These are phyloP conservation scores for Chymomyza fuscimana DNA, from an alignment of 2,888 invertebrate genomes.

Conservation along the genomic window DNA sequence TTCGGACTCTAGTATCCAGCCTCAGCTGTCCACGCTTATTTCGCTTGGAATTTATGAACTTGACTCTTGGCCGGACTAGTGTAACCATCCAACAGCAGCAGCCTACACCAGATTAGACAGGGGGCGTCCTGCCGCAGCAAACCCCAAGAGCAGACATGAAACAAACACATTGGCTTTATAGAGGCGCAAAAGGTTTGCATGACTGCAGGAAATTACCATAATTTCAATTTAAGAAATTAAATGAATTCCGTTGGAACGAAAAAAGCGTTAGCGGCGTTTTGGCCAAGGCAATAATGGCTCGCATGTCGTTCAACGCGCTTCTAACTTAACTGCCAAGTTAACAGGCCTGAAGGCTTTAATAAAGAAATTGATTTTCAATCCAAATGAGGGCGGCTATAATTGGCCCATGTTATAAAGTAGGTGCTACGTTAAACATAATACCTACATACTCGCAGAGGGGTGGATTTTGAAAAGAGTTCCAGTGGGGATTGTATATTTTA, in stretches of 20 bases:
- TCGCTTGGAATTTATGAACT: conserved; percentile 67
- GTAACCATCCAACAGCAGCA: conserved; percentile 16
- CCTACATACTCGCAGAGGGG: neutral
- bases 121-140: neutral
- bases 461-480: too few species aligned
- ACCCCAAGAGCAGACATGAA: conserved; percentile 54
- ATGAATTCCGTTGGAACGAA: conserved; percentile 58
- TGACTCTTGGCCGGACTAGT: conserved; percentile 60
- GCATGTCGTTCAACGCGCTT: conserved; percentile 33
- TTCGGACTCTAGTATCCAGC: neutral
- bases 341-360: conserved; percentile 45
- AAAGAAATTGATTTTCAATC: conserved; percentile 38
- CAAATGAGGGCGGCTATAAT: neutral
- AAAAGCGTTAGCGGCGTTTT: conserved; percentile 28
- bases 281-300: conserved; percentile 9
- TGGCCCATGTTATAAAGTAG: neutral
- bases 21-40: conserved; percentile 26
- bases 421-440: neutral
- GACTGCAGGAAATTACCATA: conserved; percentile 75
- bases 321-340: conserved; percentile 16
- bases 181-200: conserved; percentile 64
- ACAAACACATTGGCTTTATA: conserved; percentile 9
- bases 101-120: neutral
- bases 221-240: conserved; percentile 76
- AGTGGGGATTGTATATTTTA: too few species aligned